Conservation (phyloP, 2,113 vertebrate species). For the Argyrosomus japonicus region DNA sequence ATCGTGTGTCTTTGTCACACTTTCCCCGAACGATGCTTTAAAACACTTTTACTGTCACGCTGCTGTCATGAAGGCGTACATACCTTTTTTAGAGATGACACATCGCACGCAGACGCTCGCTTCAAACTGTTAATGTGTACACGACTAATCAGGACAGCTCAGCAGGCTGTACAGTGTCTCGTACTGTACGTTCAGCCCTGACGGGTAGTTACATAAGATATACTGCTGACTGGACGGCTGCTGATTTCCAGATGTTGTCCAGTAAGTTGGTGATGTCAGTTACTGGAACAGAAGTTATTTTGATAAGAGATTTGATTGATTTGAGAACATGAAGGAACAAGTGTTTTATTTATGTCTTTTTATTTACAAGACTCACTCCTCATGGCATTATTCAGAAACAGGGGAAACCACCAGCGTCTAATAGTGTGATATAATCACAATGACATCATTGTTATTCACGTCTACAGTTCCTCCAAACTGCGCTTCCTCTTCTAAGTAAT, state of each 20-base stretch:
- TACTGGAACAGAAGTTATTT: neutral
- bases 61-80: neutral
- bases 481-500: no score
- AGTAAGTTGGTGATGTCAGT: neutral
- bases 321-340: neutral
- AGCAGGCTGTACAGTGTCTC: neutral
- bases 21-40: conserved; percentile 22
- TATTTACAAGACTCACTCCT: neutral
- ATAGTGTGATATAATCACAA: no score
- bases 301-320: no score
- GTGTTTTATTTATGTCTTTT: neutral
- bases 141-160: neutral
- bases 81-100: neutral
- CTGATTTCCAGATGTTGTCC: neutral
- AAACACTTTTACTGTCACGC: neutral
- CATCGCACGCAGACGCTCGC: neutral
- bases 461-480: no score
- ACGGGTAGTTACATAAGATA: neutral
- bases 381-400: neutral
- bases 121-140: conserved; percentile 44
- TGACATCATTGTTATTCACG: no score
- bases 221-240: neutral
- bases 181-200: neutral
- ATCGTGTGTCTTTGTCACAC: neutral
- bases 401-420: no score